Percentiles rank a stretch among this genome's conserved stretches.
phyloP scores from a whole-genome alignment of 2,797 vertebrate genomes.

The Calcarius lapponicus region DNA sequence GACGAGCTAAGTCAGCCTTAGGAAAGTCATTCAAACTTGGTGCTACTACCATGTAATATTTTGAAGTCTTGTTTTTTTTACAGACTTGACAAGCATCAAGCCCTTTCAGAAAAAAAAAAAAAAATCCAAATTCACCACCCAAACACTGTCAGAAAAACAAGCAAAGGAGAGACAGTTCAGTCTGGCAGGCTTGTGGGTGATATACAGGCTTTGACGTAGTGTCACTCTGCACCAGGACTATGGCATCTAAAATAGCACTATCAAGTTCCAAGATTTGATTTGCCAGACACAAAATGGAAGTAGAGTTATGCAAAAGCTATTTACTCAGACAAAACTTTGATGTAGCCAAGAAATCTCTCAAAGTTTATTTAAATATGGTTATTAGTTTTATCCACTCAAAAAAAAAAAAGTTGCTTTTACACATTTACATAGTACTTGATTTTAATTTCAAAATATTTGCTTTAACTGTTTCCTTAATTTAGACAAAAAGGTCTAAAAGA shows the following conservation, averaged over 20 bases:
- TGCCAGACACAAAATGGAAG: neutral
- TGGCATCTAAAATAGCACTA: neutral
- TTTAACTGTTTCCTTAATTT: neutral
- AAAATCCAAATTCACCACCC: neutral
- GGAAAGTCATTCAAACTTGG: neutral
- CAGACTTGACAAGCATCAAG: neutral
- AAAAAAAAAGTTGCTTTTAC: neutral
- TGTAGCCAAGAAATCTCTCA: neutral
- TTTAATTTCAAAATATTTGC: neutral
- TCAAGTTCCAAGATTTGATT: neutral
- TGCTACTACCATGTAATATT: neutral
- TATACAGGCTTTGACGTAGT: neutral
- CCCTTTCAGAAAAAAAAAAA: neutral
- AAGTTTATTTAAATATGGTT: neutral
- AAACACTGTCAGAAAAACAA: conserved; percentile 19
- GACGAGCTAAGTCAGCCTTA: neutral
- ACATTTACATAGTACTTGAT: neutral
- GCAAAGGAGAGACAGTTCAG: neutral
- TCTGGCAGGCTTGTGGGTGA: neutral
- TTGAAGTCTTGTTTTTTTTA: neutral
- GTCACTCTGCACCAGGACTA: neutral
- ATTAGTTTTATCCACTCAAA: neutral
- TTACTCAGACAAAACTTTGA: neutral
- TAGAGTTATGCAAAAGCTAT: neutral
- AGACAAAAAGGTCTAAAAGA: neutral